Evolutionary conservation across 2,888 invertebrate genomes (phyloP), one percentile per base, ranked within the genome.

Genomic region (Sarcophaga rosellei): DNA sequence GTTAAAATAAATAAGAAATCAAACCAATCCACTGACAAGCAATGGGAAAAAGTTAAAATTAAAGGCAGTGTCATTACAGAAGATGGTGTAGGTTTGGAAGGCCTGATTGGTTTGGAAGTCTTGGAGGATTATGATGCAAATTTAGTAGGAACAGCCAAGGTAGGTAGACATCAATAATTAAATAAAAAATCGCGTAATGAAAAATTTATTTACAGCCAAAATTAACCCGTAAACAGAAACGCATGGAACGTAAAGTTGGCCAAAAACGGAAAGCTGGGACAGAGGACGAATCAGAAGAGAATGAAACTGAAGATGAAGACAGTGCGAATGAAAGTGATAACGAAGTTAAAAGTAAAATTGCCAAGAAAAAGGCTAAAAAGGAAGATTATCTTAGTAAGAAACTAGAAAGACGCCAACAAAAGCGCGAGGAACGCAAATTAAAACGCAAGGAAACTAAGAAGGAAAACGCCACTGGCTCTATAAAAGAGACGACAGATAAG

Each of bases 51-150:
- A 6, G 94, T 96, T 0, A 94, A 95, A 85, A 92, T 96, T 47
- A 95, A 95, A 87, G 95, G 95, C 23, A 94, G 93, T 85, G 89
- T 94, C 82, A 90, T 93, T 59, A 91, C 92, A 0, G 92, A 94
- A 73, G 93, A 94, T 63, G 93, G 92, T 20, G 93, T 91, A 4
- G 94, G 94, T 83, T 94, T 96, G 76, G 95, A 96, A 87, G 96
- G 96, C 15, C 94, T 97, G 85, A 94, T 96, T 57, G 97, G 96
- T 1, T 94, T 97, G 65, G 97, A 97, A 93, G 97, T 97, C 90
- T 95, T 97, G 84, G 95, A 95, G 4, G 95, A 95, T 88, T 97
- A 97, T 90, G 94, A 94, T 86, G 91, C 90, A 1, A 75, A 84
- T 8, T 74, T 96, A 66, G 94, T 95, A 88, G 90, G 90, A 75